Evolutionary conservation across 1,140 invertebrate species (phyloP), one percentile per base, ranked within the genome.

Genomic region (Littorina saxatilis): DNA sequence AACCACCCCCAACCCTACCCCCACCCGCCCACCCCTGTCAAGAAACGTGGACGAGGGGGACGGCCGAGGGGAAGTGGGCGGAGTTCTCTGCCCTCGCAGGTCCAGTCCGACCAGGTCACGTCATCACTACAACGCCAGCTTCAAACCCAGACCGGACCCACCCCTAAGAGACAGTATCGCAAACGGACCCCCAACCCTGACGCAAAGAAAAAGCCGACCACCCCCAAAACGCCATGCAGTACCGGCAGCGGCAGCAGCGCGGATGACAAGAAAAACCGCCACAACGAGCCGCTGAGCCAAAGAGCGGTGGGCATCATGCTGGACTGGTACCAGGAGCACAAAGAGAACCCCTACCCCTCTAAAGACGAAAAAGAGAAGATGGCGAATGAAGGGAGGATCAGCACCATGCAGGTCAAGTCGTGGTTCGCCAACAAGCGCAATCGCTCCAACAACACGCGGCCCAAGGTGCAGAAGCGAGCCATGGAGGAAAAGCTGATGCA

Each of bases 351-450:
- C 7, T 92, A 92, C 83, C 91, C 91, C 52, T 86, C 76, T 1
- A 88, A 88, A 75, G 87, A 85, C 1, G 89, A 92, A 32, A 91
- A 91, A 70, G 88, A 89, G 72, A 40, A 77, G 2, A 85, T 92
- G 82, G 90, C 91, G 1, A 84, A 74, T 37, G 70, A 85, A 35
- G 91, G 90, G 52, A 86, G 88, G 50, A 89, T 92, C 40, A 88
- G 85, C 37, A 82, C 90, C 0, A 85, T 86, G 27, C 88, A 91
- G 82, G 91, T 92, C 20, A 91, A 91, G 81, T 90, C 90, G 2
- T 92, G 91, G 91, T 92, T 91, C 80, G 88, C 90, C 4, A 92
- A 92, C 82, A 91, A 91, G 82, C 85, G 91, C 50, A 92, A 91
- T 79, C 85, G 91, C 35, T 90, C 86, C 73, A 87, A 91, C 80